phyloP scores from a whole-genome alignment of 30 jellyfish, hydroid and myxozoan genomes.

The Chironex yamaguchii region DNA sequence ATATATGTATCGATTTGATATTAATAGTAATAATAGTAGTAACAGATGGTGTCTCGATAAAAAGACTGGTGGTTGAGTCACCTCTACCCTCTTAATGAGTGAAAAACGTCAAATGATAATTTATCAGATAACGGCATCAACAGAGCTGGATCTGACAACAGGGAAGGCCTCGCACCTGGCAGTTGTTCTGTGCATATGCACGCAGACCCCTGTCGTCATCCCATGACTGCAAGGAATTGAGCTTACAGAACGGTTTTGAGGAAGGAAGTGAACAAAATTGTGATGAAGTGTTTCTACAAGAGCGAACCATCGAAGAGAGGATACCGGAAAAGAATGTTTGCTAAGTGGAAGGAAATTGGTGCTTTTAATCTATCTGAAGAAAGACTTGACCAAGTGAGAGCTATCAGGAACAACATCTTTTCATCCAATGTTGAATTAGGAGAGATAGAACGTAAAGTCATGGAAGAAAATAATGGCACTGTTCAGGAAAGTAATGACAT shows the following conservation, averaged over 20 bases:
- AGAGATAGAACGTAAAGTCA: background rate
- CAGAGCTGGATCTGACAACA: conserved; percentile 14
- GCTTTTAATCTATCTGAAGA: background rate
- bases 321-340: conserved; percentile 35
- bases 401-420: background rate
- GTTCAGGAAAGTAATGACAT: conserved; percentile 20
- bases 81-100: too few relatives aligned
- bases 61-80: too few relatives aligned
- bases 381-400: background rate
- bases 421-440: conserved; percentile 16
- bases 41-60: too few relatives aligned
- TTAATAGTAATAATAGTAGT: too few relatives aligned
- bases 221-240: conserved; percentile 43
- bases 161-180: conserved; percentile 38
- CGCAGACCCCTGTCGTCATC: conserved; percentile 54
- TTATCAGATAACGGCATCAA: background rate
- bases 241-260: conserved; percentile 9
- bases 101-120: too few relatives aligned
- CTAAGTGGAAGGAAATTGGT: background rate
- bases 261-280: conserved; percentile 10
- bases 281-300: conserved; percentile 22
- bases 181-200: conserved; percentile 45
- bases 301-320: conserved; percentile 24
- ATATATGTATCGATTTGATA: too few relatives aligned
- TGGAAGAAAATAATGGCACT: conserved; percentile 23